phyloP scores from a whole-genome alignment of 1,140 invertebrate genomes.

The Pseudomyrmex cubaensis region DNA sequence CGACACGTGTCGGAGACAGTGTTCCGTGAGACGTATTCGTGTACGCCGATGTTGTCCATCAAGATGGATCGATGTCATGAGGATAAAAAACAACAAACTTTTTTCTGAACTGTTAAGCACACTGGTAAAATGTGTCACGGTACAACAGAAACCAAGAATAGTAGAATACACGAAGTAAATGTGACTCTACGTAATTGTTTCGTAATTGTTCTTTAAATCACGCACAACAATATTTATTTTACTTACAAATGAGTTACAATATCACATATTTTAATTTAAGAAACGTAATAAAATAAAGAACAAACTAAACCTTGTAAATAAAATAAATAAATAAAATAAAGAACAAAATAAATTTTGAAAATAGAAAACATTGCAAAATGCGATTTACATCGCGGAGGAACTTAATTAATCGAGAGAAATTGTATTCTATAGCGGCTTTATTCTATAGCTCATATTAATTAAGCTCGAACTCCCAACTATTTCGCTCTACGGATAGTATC shows the following conservation, averaged over 20 bases:
- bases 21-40: constrained; percentile 26
- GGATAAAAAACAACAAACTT: neutral
- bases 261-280: no score
- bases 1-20: constrained; percentile 65
- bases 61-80: constrained; percentile 3
- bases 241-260: neutral
- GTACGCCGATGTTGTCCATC: constrained; percentile 28
- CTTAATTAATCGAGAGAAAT: constrained; percentile 9
- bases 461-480: constrained; percentile 1
- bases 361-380: neutral
- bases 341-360: neutral
- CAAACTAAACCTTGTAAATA: no score
- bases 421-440: constrained; percentile 17
- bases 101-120: constrained; percentile 36
- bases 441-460: constrained; percentile 20
- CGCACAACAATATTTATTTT: neutral
- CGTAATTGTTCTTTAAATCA: neutral
- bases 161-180: neutral
- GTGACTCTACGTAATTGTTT: neutral
- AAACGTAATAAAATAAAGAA: no score
- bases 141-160: constrained; percentile 1
- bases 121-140: neutral
- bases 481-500: constrained; percentile 15
- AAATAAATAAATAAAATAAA: neutral
- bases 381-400: neutral